Evolutionary conservation across 2,797 vertebrate species (phyloP).

Genomic region (Phoeniculus purpureus): DNA sequence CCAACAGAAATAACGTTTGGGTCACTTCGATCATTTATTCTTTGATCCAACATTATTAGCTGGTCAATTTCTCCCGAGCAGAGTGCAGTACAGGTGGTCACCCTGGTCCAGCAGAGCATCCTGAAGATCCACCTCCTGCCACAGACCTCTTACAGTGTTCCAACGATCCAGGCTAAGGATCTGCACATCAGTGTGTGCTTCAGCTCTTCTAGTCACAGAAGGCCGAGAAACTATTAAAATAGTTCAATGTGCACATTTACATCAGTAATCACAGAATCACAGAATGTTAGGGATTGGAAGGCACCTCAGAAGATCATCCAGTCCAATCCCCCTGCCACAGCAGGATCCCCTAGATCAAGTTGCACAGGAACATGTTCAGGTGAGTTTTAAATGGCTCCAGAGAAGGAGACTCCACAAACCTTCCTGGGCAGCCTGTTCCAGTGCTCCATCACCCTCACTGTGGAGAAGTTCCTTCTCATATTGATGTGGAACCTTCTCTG

Average conservation of each 20-base stretch:
- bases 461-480: no score
- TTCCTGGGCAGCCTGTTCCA: no score
- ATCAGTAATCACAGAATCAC: neutral
- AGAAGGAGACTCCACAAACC: no score
- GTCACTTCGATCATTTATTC: neutral
- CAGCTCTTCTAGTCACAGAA: neutral
- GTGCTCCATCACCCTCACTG: no score
- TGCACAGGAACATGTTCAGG: no score
- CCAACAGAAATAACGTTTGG: neutral
- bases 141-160: neutral
- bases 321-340: no score
- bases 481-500: no score
- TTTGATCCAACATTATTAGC: slow-evolving; percentile 1
- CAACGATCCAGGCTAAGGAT: neutral
- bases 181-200: neutral
- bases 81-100: neutral
- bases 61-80: neutral
- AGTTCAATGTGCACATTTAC: neutral
- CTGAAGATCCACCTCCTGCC: neutral
- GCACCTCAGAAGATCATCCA: no score
- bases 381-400: no score
- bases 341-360: no score
- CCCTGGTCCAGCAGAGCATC: neutral
- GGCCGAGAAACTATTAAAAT: neutral
- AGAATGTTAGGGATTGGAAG: no score